These are phyloP conservation scores for Hiodon alosoides DNA, from an alignment of 2,113 vertebrate genomes.

Conservation along the genomic window DNA sequence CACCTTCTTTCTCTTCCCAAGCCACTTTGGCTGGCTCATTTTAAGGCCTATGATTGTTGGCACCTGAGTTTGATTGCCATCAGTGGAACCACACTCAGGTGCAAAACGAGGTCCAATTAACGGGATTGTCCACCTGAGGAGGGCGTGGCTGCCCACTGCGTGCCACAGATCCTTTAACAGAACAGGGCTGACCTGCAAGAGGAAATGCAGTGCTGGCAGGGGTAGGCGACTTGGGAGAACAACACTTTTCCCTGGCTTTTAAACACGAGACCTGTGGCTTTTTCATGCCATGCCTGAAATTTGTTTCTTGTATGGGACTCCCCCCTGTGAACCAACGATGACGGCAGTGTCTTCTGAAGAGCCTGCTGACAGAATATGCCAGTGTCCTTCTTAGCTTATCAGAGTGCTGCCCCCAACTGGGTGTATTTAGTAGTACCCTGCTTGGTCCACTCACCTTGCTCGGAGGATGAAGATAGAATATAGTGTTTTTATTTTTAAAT, in stretches of 20 bases:
- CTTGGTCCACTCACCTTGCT: neutral
- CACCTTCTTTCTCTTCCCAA: too few relatives aligned
- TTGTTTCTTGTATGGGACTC: too few relatives aligned
- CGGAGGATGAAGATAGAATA: neutral
- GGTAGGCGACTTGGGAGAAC: neutral
- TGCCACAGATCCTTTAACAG: neutral
- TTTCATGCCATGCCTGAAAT: neutral
- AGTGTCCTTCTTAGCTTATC: neutral
- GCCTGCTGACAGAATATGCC: neutral
- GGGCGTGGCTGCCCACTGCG: too few relatives aligned
- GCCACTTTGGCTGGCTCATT: too few relatives aligned
- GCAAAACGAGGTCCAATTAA: too few relatives aligned
- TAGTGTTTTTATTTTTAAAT: neutral
- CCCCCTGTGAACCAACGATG: too few relatives aligned
- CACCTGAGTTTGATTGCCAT: too few relatives aligned
- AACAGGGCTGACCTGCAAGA: neutral
- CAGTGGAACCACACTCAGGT: too few relatives aligned
- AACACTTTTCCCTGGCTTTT: neutral
- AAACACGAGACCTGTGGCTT: neutral
- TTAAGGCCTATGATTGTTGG: too few relatives aligned
- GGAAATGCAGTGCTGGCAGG: neutral
- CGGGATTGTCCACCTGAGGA: too few relatives aligned
- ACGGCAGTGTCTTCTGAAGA: neutral
- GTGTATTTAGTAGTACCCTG: neutral
- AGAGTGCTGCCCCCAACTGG: constrained; percentile 22